Conservation (phyloP, 2,113 vertebrate species). For the Oreochromis aureus region DNA sequence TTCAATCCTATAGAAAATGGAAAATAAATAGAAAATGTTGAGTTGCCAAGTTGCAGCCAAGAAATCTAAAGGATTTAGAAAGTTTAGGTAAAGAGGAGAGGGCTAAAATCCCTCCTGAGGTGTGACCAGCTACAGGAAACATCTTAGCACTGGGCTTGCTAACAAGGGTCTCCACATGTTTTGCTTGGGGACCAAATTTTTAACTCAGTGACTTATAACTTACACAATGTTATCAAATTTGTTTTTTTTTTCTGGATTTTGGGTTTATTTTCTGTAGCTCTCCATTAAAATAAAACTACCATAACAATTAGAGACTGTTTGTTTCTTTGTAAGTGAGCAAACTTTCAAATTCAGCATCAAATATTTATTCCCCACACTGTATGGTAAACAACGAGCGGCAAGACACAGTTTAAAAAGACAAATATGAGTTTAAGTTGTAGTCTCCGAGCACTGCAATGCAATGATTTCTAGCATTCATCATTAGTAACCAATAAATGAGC, state of each 20-base stretch:
- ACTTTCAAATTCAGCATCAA: background rate
- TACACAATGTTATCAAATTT: background rate
- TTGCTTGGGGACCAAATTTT: background rate
- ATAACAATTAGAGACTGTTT: background rate
- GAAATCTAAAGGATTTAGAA: background rate
- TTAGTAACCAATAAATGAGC: background rate
- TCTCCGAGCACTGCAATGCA: background rate
- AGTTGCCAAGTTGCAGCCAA: background rate
- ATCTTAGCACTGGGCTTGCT: background rate
- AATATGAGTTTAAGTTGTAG: background rate
- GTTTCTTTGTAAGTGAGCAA: background rate
- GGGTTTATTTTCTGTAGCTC: background rate
- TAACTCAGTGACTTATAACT: background rate
- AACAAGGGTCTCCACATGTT: rapidly evolving
- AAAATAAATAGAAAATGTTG: background rate
- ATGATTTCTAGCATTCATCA: background rate
- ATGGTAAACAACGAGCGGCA: rapidly evolving
- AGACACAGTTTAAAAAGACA: background rate
- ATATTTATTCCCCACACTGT: background rate
- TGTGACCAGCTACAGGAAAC: background rate
- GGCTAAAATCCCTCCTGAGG: background rate
- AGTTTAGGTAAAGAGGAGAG: background rate
- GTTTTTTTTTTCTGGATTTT: background rate
- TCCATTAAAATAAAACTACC: background rate
- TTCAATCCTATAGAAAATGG: background rate